Evolutionary conservation across 2,797 vertebrate genomes (phyloP).

Genomic region (Rhabdophis nuchalis): DNA sequence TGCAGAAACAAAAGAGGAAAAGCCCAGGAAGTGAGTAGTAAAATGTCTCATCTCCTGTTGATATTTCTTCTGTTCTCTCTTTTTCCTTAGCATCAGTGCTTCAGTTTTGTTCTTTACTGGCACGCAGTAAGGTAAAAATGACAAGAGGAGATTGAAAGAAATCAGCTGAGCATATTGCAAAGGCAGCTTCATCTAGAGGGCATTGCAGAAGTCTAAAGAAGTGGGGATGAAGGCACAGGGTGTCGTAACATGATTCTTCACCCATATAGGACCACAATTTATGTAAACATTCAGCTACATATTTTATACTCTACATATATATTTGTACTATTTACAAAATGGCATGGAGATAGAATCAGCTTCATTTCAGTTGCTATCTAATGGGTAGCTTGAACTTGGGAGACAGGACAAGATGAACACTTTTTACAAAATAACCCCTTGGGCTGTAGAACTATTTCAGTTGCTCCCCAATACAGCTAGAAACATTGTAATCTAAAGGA

Average conservation of each 20-base stretch:
- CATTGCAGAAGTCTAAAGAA: not conserved
- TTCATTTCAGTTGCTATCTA: not conserved
- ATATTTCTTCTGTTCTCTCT: rapidly evolving
- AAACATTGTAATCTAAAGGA: not conserved
- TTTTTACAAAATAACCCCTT: not conserved
- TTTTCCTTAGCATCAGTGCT: not conserved
- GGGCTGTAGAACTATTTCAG: not conserved
- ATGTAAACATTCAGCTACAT: not conserved
- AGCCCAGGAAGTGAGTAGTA: constrained; percentile 77
- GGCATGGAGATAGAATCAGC: not conserved
- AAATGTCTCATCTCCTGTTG: rapidly evolving
- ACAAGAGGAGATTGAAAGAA: not conserved
- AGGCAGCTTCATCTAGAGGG: not conserved
- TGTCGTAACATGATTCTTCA: not conserved
- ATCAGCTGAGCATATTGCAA: not conserved
- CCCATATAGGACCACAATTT: not conserved
- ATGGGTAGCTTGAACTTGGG: not conserved
- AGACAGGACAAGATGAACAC: not conserved
- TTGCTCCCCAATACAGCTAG: not conserved
- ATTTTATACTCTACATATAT: not conserved
- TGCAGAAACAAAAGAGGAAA: constrained; percentile 64
- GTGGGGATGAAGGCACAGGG: not conserved
- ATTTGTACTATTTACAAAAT: not conserved
- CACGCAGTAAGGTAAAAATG: not conserved
- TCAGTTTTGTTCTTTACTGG: not conserved